phyloP scores from a whole-genome alignment of 2,113 vertebrate species.

The Tragelaphus buxtoni region DNA sequence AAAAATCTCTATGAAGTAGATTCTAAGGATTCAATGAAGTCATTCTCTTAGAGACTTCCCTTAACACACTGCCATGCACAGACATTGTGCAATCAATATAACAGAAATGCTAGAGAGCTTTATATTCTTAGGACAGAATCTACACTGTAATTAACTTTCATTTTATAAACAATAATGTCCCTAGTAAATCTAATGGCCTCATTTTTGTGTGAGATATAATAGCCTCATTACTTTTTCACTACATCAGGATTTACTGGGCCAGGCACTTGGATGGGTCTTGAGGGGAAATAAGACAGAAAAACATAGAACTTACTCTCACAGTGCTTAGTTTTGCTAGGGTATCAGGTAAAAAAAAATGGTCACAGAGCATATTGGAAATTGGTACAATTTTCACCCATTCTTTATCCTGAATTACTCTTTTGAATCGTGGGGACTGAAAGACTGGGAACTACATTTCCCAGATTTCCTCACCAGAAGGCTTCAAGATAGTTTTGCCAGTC shows the following conservation, averaged over 20 bases:
- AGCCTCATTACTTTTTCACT: background rate
- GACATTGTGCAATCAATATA: background rate
- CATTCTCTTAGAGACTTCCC: background rate
- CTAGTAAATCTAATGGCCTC: background rate
- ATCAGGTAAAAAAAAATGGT: background rate
- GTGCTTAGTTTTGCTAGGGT: background rate
- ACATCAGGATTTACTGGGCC: background rate
- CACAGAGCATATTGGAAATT: background rate
- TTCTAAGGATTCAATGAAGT: conserved; percentile 22
- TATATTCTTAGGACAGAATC: background rate
- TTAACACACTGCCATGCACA: background rate
- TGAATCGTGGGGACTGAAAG: background rate
- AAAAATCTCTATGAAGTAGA: background rate
- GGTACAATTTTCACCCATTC: background rate
- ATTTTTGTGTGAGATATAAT: background rate
- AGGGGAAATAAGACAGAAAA: background rate
- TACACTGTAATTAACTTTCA: background rate
- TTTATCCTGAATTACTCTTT: background rate
- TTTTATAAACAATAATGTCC: background rate
- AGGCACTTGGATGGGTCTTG: background rate
- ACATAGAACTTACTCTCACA: background rate
- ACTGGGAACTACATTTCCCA: background rate
- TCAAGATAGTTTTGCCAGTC: background rate
- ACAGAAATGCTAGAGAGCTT: background rate
- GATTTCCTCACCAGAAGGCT: background rate